These are phyloP conservation scores for Chloroclysta siterata DNA, from an alignment of 2,888 invertebrate species.

Conservation along the genomic window DNA sequence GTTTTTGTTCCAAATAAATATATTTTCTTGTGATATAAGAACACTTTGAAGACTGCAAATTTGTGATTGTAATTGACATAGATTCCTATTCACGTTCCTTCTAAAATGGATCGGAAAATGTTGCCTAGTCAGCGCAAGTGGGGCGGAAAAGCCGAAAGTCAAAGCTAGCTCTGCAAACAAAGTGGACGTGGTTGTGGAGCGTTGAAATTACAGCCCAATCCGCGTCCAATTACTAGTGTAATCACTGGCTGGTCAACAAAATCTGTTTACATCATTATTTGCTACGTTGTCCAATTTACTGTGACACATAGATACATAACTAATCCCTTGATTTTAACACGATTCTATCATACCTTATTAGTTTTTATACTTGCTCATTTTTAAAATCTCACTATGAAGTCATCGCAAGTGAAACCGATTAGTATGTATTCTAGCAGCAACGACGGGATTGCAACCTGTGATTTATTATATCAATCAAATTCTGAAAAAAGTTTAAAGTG, in stretches of 20 bases:
- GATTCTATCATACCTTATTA: too few species aligned
- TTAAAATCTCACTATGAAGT: too few species aligned
- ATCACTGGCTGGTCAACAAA: conserved; percentile 3
- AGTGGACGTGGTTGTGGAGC: background rate
- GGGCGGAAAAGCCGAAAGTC: conserved; percentile 1
- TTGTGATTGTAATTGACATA: background rate
- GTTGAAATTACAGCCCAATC: background rate
- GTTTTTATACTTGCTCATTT: background rate
- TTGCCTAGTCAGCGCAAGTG: background rate
- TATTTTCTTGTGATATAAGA: too few species aligned
- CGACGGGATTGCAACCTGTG: too few species aligned
- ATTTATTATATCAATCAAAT: too few species aligned
- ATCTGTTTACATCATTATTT: background rate
- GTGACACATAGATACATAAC: background rate
- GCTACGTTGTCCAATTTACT: background rate
- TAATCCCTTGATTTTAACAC: background rate
- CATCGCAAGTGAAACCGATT: too few species aligned
- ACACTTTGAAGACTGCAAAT: background rate
- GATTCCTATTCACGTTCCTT: background rate
- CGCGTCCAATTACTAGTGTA: conserved; percentile 6
- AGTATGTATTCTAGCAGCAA: too few species aligned
- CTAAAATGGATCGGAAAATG: background rate
- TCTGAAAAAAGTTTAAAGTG: too few species aligned
- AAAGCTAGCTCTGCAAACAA: background rate
- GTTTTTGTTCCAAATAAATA: too few species aligned